A percentile compares a stretch with the other conserved stretches of the same genome.
These are phyloP conservation scores for Osmerus eperlanus DNA, from an alignment of 2,113 vertebrate species.

Conservation along the genomic window DNA sequence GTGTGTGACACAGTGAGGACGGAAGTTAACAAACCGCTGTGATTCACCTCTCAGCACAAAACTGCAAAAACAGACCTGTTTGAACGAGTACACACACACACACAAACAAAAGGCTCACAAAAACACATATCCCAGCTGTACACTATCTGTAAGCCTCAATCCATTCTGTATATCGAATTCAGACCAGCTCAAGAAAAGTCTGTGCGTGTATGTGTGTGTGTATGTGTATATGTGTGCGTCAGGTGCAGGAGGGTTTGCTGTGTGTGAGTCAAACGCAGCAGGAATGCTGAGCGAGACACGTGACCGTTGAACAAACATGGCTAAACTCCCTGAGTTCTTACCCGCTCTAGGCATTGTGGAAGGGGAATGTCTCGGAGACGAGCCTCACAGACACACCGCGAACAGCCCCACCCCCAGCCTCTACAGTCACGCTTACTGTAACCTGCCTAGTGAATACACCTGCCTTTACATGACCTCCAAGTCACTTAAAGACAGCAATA, in stretches of 20 bases:
- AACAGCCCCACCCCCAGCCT: no score
- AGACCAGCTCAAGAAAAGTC: background rate
- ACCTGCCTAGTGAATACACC: no score
- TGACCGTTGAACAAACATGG: constrained; percentile 35
- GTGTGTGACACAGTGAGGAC: constrained; percentile 24
- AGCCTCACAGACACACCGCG: background rate
- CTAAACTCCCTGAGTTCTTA: constrained; percentile 26
- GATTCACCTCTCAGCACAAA: constrained; percentile 35
- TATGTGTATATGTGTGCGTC: background rate
- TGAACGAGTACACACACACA: no score
- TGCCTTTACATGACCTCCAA: no score
- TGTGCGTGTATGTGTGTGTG: background rate
- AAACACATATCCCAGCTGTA: no score
- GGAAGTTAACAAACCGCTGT: constrained; percentile 58
- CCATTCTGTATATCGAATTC: no score
- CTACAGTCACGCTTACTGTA: no score
- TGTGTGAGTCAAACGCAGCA: constrained; percentile 4
- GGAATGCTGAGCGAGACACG: constrained; percentile 39
- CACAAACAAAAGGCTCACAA: no score
- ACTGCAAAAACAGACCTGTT: background rate
- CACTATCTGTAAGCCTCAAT: no score
- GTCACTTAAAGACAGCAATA: no score
- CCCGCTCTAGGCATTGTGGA: constrained; percentile 9
- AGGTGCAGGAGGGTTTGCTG: background rate
- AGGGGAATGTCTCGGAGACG: background rate